Percentiles rank a stretch among this genome's conserved stretches.
Evolutionary conservation across 1,140 invertebrate species (phyloP).

Genomic region (Bombus pascuorum): DNA sequence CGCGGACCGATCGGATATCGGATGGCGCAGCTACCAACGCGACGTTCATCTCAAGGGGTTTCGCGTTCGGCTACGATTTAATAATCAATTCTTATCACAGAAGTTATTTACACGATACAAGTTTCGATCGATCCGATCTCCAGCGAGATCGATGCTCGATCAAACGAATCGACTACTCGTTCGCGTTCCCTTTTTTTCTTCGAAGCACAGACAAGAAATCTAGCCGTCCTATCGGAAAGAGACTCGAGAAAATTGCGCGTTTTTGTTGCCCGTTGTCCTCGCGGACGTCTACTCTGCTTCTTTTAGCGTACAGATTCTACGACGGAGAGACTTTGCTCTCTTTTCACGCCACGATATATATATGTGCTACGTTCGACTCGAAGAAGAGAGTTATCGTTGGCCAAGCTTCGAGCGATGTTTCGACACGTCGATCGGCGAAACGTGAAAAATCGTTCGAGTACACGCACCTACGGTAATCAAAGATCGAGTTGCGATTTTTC

Average conservation of each 20-base stretch:
- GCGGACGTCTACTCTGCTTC: neutral
- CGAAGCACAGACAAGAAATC: slow-evolving; percentile 61
- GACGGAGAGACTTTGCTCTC: neutral
- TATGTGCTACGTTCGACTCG: neutral
- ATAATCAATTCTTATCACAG: slow-evolving; percentile 72
- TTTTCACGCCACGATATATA: neutral
- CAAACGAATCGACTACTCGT: slow-evolving; percentile 16
- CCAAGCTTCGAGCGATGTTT: neutral
- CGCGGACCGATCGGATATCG: neutral
- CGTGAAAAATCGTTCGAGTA: neutral
- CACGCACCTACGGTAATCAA: neutral
- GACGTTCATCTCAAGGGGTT: slow-evolving; percentile 54
- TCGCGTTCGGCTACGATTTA: slow-evolving; percentile 67
- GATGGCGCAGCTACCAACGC: slow-evolving; percentile 35
- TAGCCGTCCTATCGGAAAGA: slow-evolving; percentile 61
- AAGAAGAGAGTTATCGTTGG: neutral
- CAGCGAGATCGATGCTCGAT: slow-evolving; percentile 41
- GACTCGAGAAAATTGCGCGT: slow-evolving; percentile 34
- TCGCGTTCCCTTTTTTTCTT: slow-evolving; percentile 30
- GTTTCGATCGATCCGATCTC: slow-evolving; percentile 34
- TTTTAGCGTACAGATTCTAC: neutral
- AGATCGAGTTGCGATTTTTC: neutral
- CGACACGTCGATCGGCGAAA: neutral
- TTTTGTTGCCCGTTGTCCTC: neutral
- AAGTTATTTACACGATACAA: slow-evolving; percentile 68